phyloP scores from a whole-genome alignment of 2,888 invertebrate genomes.

The Panorpa germanica region DNA sequence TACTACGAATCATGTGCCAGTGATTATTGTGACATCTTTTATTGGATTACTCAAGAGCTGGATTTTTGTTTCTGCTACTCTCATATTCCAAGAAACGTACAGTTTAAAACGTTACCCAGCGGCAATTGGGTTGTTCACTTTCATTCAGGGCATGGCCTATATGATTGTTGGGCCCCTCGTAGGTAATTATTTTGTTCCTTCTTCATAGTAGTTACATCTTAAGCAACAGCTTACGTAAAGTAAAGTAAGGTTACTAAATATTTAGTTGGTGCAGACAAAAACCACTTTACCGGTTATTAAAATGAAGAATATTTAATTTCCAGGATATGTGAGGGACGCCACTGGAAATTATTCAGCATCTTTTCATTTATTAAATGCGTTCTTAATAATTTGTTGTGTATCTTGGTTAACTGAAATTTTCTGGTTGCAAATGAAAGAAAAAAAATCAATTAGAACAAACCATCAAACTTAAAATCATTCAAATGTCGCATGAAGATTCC shows the following conservation, averaged over 20 bases:
- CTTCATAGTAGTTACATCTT: too few species aligned
- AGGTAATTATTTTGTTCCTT: too few species aligned
- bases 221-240: too few species aligned
- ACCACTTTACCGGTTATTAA: too few species aligned
- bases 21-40: slow-evolving; percentile 34
- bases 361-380: slow-evolving; percentile 45
- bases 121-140: slow-evolving; percentile 52
- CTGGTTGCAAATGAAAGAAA: slow-evolving; percentile 10
- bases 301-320: too few species aligned
- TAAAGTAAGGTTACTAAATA: too few species aligned
- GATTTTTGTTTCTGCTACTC: slow-evolving; percentile 48
- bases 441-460: too few species aligned
- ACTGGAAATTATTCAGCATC: slow-evolving; percentile 47
- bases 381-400: slow-evolving; percentile 43
- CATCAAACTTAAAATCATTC: too few species aligned
- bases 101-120: slow-evolving; percentile 56
- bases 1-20: slow-evolving; percentile 29
- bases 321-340: slow-evolving; percentile 32
- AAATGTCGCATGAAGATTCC: too few species aligned
- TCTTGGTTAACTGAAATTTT: slow-evolving; percentile 45
- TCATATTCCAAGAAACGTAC: slow-evolving; percentile 47
- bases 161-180: slow-evolving; percentile 47
- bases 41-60: slow-evolving; percentile 52
- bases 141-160: slow-evolving; percentile 47
- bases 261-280: too few species aligned